A percentile compares a stretch with the other conserved stretches of the same genome.
Conservation (phyloP, 1,140 invertebrate genomes). For the Sycobia sp. region DNA sequence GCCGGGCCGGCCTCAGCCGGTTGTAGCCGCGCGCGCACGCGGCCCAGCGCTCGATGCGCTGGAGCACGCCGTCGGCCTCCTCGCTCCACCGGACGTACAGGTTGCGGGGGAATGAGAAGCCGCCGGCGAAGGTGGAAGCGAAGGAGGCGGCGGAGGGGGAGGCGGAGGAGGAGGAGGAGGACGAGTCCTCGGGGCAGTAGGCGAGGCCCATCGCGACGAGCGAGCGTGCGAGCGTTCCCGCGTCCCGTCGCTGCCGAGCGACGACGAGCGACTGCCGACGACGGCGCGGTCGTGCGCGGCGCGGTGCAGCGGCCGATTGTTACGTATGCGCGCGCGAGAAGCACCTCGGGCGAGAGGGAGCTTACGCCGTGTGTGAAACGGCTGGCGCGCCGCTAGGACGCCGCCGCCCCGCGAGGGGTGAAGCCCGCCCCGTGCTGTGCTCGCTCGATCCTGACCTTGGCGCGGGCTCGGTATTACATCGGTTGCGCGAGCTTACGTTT, state of each 20-base stretch:
- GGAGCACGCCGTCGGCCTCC: slow-evolving; percentile 54
- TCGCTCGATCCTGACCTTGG: slow-evolving; percentile 15
- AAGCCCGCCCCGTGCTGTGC: background rate
- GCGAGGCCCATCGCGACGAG: slow-evolving; percentile 8
- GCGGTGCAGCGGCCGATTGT: background rate
- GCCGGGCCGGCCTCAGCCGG: slow-evolving; percentile 46
- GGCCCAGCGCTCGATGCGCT: slow-evolving; percentile 55
- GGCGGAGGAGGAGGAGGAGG: too few relatives aligned
- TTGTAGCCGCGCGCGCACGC: slow-evolving; percentile 54
- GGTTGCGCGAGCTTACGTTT: too few relatives aligned
- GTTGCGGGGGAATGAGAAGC: slow-evolving; percentile 11
- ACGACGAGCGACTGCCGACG: background rate
- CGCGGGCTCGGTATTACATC: too few relatives aligned
- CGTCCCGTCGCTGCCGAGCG: background rate
- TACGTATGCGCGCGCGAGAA: too few relatives aligned
- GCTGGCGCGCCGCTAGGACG: too few relatives aligned
- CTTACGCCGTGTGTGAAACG: too few relatives aligned
- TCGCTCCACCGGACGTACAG: slow-evolving; percentile 51
- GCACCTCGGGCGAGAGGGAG: too few relatives aligned
- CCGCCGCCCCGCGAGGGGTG: background rate
- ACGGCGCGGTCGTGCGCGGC: background rate
- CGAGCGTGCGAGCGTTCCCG: too few relatives aligned
- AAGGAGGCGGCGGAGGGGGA: too few relatives aligned
- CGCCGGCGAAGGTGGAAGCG: too few relatives aligned
- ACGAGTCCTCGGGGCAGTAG: slow-evolving; percentile 16